Evolutionary conservation across 2,113 vertebrate genomes (phyloP).

Genomic region (Antechinus stuartii): DNA sequence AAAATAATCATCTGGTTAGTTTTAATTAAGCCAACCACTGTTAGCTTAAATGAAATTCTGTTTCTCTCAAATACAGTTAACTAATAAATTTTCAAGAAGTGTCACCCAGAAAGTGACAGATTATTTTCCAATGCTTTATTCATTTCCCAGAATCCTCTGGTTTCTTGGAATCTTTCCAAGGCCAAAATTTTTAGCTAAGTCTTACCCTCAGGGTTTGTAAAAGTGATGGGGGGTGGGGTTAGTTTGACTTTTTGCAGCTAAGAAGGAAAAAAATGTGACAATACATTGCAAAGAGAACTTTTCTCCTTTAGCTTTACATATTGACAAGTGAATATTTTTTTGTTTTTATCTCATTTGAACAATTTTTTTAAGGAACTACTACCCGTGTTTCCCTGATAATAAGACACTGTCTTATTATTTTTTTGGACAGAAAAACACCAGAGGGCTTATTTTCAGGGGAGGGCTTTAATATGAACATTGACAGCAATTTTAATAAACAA

Average conservation of each 20-base stretch:
- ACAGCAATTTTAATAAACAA: too few species aligned
- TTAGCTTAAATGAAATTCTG: background rate
- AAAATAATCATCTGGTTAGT: background rate
- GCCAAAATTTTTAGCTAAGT: background rate
- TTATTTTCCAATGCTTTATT: background rate
- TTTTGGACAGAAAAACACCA: too few species aligned
- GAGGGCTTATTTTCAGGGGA: too few species aligned
- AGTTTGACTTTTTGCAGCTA: background rate
- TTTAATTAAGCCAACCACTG: too few species aligned
- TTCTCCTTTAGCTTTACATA: background rate
- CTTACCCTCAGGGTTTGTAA: background rate
- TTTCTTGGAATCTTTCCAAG: background rate
- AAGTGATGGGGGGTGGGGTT: background rate
- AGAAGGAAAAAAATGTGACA: background rate
- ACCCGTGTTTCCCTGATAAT: too few species aligned
- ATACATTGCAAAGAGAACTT: background rate
- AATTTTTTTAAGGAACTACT: background rate
- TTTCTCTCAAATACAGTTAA: background rate
- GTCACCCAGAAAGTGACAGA: background rate
- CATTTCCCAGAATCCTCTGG: background rate
- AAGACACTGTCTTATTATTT: too few species aligned
- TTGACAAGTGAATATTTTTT: background rate
- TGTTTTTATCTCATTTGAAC: background rate
- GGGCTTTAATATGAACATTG: too few species aligned
- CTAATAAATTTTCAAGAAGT: background rate